Conservation (phyloP, 2,797 vertebrate species). For the Adelosebastes latens region DNA sequence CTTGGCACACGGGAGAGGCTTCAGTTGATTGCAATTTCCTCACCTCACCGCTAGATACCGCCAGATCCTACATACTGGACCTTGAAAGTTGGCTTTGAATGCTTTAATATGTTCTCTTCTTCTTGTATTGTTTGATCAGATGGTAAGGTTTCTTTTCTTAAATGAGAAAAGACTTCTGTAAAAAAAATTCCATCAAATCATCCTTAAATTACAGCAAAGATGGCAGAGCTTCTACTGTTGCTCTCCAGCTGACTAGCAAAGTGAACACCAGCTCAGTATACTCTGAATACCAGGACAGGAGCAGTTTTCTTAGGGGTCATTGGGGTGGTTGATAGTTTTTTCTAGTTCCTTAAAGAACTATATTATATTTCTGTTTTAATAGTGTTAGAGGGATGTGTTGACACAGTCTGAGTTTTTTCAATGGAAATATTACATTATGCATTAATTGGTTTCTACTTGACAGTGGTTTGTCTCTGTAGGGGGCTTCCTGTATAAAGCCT, state of each 20-base stretch:
- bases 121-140: not conserved
- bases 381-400: too few relatives aligned
- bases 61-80: too few relatives aligned
- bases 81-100: not conserved
- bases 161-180: not conserved
- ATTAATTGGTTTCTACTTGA: too few relatives aligned
- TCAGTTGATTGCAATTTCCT: too few relatives aligned
- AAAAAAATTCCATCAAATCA: not conserved
- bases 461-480: too few relatives aligned
- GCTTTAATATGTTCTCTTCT: not conserved
- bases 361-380: too few relatives aligned
- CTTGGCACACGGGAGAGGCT: too few relatives aligned
- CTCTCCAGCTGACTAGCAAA: not conserved
- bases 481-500: too few relatives aligned
- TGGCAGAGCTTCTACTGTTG: not conserved
- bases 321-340: too few relatives aligned
- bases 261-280: not conserved
- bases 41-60: accelerated
- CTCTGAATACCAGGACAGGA: not conserved
- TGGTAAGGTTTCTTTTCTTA: not conserved
- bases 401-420: too few relatives aligned
- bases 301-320: not conserved
- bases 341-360: too few relatives aligned
- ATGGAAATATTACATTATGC: too few relatives aligned
- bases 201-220: not conserved